phyloP scores from a whole-genome alignment of 2,113 vertebrate species.

The Blennius ocellaris region DNA sequence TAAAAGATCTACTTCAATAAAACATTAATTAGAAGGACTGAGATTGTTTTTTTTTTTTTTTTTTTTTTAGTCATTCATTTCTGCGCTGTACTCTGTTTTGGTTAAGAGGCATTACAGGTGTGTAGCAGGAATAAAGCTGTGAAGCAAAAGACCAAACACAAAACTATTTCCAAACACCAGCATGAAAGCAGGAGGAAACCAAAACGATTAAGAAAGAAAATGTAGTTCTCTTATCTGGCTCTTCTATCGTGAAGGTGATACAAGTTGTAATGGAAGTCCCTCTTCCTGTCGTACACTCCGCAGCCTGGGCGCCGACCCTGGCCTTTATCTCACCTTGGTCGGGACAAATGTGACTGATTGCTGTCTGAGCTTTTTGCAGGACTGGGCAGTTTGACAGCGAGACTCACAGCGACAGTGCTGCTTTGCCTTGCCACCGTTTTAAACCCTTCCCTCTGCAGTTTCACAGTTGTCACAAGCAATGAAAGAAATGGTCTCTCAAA shows the following conservation, averaged over 20 bases:
- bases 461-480: constrained; percentile 64
- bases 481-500: constrained; percentile 55
- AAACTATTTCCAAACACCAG: constrained; percentile 41
- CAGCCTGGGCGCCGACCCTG: constrained; percentile 13
- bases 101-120: background rate
- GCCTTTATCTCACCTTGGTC: constrained; percentile 56
- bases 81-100: constrained; percentile 8
- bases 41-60: constrained; percentile 36
- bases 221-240: constrained; percentile 23
- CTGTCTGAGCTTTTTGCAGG: constrained; percentile 55
- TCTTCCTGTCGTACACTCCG: constrained; percentile 18
- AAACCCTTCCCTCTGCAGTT: background rate
- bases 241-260: constrained; percentile 48
- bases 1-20: constrained; percentile 27
- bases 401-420: background rate
- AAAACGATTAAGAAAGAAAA: constrained; percentile 54
- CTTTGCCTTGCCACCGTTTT: constrained; percentile 1
- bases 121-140: background rate
- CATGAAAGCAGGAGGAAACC: constrained; percentile 33
- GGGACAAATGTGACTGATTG: constrained; percentile 64
- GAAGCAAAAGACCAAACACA: constrained; percentile 21
- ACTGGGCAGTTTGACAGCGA: constrained; percentile 14
- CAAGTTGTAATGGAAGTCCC: constrained; percentile 64
- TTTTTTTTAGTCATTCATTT: constrained; percentile 8
- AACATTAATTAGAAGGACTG: constrained; percentile 36